Percentiles rank a stretch among this genome's conserved stretches.
phyloP scores from a whole-genome alignment of 2,113 vertebrate genomes.

The Toxotes jaculatrix region DNA sequence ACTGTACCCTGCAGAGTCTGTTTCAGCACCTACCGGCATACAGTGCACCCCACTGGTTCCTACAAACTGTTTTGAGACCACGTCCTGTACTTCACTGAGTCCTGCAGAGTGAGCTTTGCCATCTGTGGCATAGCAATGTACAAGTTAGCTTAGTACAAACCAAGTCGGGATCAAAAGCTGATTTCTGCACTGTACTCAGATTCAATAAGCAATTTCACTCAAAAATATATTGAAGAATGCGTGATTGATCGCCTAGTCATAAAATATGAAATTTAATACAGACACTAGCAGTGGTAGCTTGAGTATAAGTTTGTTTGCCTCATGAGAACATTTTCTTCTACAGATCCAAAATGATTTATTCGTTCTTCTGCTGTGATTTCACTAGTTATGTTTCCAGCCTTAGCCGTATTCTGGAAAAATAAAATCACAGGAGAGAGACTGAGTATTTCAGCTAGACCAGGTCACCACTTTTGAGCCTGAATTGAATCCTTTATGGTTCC shows the following conservation, averaged over 20 bases:
- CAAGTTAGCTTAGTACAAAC: not conserved
- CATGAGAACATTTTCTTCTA: not conserved
- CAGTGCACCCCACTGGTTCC: conserved; percentile 13
- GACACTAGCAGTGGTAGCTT: not conserved
- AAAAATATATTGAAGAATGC: not conserved
- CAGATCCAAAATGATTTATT: not conserved
- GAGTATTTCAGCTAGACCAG: not conserved
- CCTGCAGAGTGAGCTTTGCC: conserved; percentile 22
- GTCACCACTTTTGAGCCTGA: not conserved
- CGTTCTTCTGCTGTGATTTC: not conserved
- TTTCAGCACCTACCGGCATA: not conserved
- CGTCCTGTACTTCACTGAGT: conserved; percentile 10
- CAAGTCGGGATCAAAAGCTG: not conserved
- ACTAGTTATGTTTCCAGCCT: not conserved
- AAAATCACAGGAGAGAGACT: not conserved
- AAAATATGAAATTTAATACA: not conserved
- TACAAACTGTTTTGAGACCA: conserved; percentile 27
- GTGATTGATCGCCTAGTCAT: not conserved
- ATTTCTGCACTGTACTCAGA: not conserved
- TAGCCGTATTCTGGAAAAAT: not conserved
- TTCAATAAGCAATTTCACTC: not conserved
- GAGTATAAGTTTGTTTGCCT: not conserved
- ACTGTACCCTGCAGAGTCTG: conserved; percentile 5
- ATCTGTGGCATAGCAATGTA: conserved; percentile 9
- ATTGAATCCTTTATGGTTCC: not conserved